Evolutionary conservation across 2,113 vertebrate species (phyloP), one percentile per base, ranked within the genome.

Genomic region (Anolis sagrei): DNA sequence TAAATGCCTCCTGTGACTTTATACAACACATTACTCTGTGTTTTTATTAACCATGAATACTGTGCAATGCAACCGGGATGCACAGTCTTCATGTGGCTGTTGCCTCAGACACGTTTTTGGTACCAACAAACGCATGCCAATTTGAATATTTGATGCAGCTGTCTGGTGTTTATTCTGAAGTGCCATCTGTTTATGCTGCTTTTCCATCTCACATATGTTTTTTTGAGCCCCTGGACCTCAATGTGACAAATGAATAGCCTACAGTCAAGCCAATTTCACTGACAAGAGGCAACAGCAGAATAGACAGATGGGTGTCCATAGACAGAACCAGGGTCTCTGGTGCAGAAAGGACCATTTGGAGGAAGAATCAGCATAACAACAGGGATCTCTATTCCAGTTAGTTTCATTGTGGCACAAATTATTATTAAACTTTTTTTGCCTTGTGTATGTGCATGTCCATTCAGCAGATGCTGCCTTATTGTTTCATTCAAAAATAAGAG

Each of bases 191-290:
- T 91, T 90, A 81, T 84, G 34, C 90, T 54, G 80, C 83, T 87
- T 29, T 89, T 89, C 82, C 44, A 49, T 81, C 83, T 68, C 0
- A 39, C 91, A 76, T 87, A 91, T 89, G 86, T 93, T 92, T 58
- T 44, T 58, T 89, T 1, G 87, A 88, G 84, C 2, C 0, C 76
- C 88, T 62, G 86, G 86, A 88, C 92, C 92, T 93, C 91, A 32
- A 91, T 91, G 92, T 95, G 94, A 96, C 95, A 96, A 96, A 95
- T 95, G 96, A 96, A 91, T 96, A 95, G 93, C 94, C 82, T 96
- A 90, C 96, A 94, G 93, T 95, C 79, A 3, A 90, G 89, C 87
- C 95, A 86, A 94, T 95, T 93, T 96, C 92, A 80, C 87, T 83
- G 85, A 89, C 58, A 83, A 93, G 27, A 94, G 86, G 91, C 89